phyloP scores from a whole-genome alignment of 1,140 invertebrate species.

The Zaprionus gabonicus region DNA sequence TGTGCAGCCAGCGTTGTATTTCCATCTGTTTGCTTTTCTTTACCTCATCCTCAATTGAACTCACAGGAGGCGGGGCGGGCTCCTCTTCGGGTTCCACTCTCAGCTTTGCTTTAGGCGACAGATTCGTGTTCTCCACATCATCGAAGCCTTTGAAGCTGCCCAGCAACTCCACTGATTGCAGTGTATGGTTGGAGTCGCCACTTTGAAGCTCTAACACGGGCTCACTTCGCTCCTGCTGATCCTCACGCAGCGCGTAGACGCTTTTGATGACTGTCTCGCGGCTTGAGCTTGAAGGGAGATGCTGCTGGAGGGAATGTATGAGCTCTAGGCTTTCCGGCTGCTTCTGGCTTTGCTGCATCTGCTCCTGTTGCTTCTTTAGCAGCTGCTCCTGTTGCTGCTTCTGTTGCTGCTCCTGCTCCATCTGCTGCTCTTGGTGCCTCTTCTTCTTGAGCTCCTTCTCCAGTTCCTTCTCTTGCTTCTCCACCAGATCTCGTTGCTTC shows the following conservation, averaged over 20 bases:
- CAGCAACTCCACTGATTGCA: constrained; percentile 57
- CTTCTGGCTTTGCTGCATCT: neutral
- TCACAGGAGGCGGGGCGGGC: neutral
- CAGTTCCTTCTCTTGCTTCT: too few species aligned
- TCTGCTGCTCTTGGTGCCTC: too few species aligned
- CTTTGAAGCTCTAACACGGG: neutral
- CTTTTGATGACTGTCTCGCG: constrained; percentile 72
- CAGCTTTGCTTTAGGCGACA: constrained; percentile 58
- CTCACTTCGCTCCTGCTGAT: neutral
- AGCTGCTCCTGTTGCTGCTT: constrained; percentile 13
- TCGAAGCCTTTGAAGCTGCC: constrained; percentile 67
- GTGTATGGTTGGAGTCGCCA: constrained; percentile 37
- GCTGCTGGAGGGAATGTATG: neutral
- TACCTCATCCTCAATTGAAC: neutral
- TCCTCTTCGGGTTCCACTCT: constrained; percentile 9
- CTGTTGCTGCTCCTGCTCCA: too few species aligned
- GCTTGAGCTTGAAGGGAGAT: neutral
- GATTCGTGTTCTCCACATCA: constrained; percentile 62
- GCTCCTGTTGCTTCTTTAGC: too few species aligned
- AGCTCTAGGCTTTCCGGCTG: constrained; percentile 36
- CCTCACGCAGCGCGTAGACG: constrained; percentile 28
- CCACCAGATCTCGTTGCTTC: constrained; percentile 17
- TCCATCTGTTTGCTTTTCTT: constrained; percentile 52
- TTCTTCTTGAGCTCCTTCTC: too few species aligned
- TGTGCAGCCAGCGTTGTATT: constrained; percentile 59